A percentile compares a stretch with the other conserved stretches of the same genome.
Conservation (phyloP, 2,797 vertebrate genomes). For the Lagorchestes hirsutus region DNA sequence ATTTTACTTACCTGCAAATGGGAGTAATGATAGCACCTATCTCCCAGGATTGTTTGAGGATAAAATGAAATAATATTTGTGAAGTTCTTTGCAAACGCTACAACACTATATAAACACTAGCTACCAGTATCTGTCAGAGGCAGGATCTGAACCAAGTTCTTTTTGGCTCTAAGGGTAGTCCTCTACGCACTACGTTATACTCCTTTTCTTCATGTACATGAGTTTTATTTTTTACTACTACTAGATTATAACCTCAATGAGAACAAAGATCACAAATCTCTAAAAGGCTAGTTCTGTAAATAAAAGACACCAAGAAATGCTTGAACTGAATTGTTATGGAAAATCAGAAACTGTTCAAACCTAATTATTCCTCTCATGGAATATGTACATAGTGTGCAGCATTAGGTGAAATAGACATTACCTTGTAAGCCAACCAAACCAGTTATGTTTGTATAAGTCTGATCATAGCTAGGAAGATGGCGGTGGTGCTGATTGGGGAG, state of each 20-base stretch:
- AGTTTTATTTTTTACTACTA: not conserved
- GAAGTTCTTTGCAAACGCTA: not conserved
- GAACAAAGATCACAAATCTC: no score
- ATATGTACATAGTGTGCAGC: not conserved
- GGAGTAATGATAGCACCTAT: not conserved
- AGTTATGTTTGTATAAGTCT: not conserved
- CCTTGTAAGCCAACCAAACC: not conserved
- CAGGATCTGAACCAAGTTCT: not conserved
- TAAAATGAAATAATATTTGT: not conserved
- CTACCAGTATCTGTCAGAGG: not conserved
- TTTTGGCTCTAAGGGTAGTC: not conserved
- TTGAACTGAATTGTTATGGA: not conserved
- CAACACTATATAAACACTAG: not conserved
- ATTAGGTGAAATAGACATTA: not conserved
- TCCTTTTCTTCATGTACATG: not conserved
- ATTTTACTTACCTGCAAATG: not conserved
- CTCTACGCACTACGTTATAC: not conserved
- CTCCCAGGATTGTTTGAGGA: not conserved
- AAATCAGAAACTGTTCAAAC: not conserved
- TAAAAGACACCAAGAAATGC: no score
- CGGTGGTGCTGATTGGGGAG: fast-evolving
- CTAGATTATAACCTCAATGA: not conserved
- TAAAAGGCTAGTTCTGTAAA: no score
- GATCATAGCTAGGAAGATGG: not conserved
- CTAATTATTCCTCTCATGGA: not conserved